Conservation (phyloP, 2,888 invertebrate genomes). For the Phragmatobia fuliginosa region DNA sequence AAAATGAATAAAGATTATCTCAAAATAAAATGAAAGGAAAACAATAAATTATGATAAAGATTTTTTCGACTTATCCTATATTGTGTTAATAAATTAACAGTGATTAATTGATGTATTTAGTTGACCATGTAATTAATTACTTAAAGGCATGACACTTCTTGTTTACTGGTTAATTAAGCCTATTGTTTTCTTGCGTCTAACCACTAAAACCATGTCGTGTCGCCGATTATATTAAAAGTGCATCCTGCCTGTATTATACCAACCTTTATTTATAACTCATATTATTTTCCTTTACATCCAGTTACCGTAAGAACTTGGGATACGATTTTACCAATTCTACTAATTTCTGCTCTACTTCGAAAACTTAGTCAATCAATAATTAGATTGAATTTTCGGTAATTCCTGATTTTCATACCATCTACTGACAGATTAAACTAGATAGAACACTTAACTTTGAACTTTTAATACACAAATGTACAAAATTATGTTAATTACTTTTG, state of each 20-base stretch:
- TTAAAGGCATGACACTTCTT: conserved; percentile 33
- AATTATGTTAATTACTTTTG: no score
- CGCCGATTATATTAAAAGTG: conserved; percentile 2
- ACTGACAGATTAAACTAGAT: not conserved
- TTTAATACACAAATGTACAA: not conserved
- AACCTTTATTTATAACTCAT: conserved; percentile 8
- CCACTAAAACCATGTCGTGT: conserved; percentile 11
- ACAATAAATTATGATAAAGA: not conserved
- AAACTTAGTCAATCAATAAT: not conserved
- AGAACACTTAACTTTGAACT: not conserved
- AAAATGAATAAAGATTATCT: not conserved
- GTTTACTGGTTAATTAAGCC: conserved; percentile 26
- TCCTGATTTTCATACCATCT: not conserved
- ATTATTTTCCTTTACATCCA: conserved; percentile 8
- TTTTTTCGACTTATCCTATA: not conserved
- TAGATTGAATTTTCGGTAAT: not conserved
- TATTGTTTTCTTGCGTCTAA: conserved; percentile 33
- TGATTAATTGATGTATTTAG: conserved; percentile 6
- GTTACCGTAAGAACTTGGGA: not conserved
- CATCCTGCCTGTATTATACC: not conserved
- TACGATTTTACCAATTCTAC: not conserved
- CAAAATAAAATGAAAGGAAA: not conserved
- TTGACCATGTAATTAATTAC: conserved; percentile 35
- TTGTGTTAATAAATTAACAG: not conserved
- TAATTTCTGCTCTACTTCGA: not conserved